Evolutionary conservation across 2,888 invertebrate genomes (phyloP), one percentile per base, ranked within the genome.

Genomic region (Eupithecia subfuscata): DNA sequence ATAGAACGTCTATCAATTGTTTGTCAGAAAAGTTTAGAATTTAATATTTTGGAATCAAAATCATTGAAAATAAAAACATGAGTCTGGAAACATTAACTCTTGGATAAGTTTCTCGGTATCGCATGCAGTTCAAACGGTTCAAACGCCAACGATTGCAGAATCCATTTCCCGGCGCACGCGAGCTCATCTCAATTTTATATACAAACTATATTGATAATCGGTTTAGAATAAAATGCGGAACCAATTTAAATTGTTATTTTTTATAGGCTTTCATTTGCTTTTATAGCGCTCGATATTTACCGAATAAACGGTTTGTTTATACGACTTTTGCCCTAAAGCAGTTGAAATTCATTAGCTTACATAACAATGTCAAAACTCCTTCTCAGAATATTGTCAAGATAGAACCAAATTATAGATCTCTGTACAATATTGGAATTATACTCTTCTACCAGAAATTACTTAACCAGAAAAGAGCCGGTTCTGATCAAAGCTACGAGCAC

Each of bases 111-210:
- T 43, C 18, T 45, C 30, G n/a, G 52, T 68, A 73, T 40, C 16
- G 65, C 60, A 74, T 67, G 52, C 70, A 43, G 63, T 70, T 37
- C 70, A 76, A 70, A 37, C 70, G 48, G 72, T 63, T 48, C 30
- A 60, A 67, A 48, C 70, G 18, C 9, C 60, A 67, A 60, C 63
- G 74, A 72, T 72, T 72, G 67, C 70, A 52, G 67, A 74, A 72
- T 22, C 77, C 70, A 68, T 70, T 74, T 74, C 60, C 65, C n/a
- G 69, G 71, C 65, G 70, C 71, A 76, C 73, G 71, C 34, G 69
- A 71, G 22, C 69, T 69, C 65, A 74, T 76, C 68, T 74, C 73
- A 43, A 72, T 73, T 60, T 71, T 68, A 69, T 71, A 25, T 37
- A 74, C 64, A 70, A 48, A 71, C 56, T 64, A 64, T 64, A 18